Base-by-base conservation (phyloP, 2,797 vertebrate species). In the Phrynocephalus guinanensis region DNA sequence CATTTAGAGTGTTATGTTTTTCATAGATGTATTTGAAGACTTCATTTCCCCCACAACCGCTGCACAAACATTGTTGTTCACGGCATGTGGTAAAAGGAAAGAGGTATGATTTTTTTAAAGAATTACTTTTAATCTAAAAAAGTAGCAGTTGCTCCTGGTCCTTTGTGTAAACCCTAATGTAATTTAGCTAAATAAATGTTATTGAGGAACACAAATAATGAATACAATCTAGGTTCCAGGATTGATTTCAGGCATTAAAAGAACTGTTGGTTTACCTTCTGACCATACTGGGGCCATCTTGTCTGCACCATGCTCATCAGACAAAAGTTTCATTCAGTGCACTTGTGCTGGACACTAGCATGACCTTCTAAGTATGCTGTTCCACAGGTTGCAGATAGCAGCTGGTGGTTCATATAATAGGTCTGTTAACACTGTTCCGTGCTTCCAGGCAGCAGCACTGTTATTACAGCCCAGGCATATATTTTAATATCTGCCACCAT, bases 1-100 rank as follows among this genome's bases (percentile, higher is more conserved):
- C 18, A 75, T 86, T 83, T 81, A 87, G n/a, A 56, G 48, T 89
- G 44, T 87, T 2, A 0, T 82, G 89, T 92, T 86, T 94, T 92
- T 80, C 93, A 90, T 92, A 99, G 99, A 99, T 94, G 99, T 99
- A 26, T 99, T 99, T 95, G 99, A 99, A 97, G 99, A 99, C 95
- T 99, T 99, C 93, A 99, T 99, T 96, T 99, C 99, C 91, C 99
- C 99, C 89, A 99, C 98, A 83, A 99, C 98, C 88, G 99, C 99
- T 91, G 99, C 99, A 83, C 99, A 99, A 95, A 99, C 99, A 0
- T 97, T 99, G 90, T 97, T 99, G 89, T 99, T 99, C 96, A 99
- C 98, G 76, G 98, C 98, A 2, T 99, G 99, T 96, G 99, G 98
- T 97, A 99, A 99, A 96, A 98, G 99, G 92, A 99, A 99, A 98